Conservation (phyloP, 1,140 invertebrate genomes). For the Oscheius sp. region DNA sequence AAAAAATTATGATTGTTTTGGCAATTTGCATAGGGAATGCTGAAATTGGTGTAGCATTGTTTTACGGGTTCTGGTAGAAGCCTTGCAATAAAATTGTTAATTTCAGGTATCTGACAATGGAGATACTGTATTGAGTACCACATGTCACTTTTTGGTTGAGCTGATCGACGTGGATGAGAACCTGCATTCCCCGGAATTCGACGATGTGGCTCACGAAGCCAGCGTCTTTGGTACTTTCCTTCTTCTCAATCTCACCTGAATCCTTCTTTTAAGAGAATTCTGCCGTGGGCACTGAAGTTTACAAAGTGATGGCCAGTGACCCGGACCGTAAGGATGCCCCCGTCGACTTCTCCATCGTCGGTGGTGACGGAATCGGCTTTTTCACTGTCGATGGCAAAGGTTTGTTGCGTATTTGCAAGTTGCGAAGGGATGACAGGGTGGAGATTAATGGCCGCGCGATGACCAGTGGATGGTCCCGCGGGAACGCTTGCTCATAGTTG, state of each 20-base stretch:
- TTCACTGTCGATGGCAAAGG: slow-evolving; percentile 73
- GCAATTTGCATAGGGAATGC: too few species aligned
- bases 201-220: slow-evolving; percentile 74
- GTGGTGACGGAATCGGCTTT: slow-evolving; percentile 82
- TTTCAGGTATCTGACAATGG: slow-evolving; percentile 56
- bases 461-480: neutral
- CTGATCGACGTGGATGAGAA: slow-evolving; percentile 91
- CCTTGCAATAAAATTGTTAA: too few species aligned
- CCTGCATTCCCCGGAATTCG: slow-evolving; percentile 77
- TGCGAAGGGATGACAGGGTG: neutral
- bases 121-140: slow-evolving; percentile 56
- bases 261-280: slow-evolving; percentile 70
- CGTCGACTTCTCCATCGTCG: slow-evolving; percentile 80
- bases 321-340: slow-evolving; percentile 74
- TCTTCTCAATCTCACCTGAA: neutral
- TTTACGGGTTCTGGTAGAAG: too few species aligned
- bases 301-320: slow-evolving; percentile 76
- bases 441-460: neutral
- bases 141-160: slow-evolving; percentile 69
- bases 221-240: slow-evolving; percentile 54
- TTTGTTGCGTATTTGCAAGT: neutral
- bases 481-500: neutral
- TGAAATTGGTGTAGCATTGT: too few species aligned
- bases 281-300: slow-evolving; percentile 73
- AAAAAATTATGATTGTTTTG: too few species aligned